Percentiles rank a stretch among this genome's conserved stretches.
phyloP scores from a whole-genome alignment of 2,797 vertebrate genomes.

The Peromyscus melanophrys region DNA sequence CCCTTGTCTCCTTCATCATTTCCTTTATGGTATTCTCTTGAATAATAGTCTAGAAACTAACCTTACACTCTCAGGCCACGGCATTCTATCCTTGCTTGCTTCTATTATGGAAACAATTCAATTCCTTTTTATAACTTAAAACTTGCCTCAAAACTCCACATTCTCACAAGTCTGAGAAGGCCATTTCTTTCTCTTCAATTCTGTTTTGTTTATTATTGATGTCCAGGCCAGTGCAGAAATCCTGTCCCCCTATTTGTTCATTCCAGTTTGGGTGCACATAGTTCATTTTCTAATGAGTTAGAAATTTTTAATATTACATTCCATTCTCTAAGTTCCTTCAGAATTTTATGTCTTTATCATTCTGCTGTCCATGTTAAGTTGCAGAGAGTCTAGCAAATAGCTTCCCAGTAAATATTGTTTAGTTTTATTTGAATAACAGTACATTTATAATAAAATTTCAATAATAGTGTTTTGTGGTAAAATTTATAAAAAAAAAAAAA shows the following conservation, averaged over 20 bases:
- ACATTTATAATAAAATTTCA: constrained; percentile 20
- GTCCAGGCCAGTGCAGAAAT: neutral
- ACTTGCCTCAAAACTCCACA: neutral
- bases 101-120: constrained; percentile 10
- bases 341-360: neutral
- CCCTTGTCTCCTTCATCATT: neutral
- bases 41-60: neutral
- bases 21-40: neutral
- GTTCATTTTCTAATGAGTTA: neutral
- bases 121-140: constrained; percentile 41
- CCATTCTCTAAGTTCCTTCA: neutral
- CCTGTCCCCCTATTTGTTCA: neutral
- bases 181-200: neutral
- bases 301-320: neutral
- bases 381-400: neutral
- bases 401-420: neutral
- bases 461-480: neutral
- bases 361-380: neutral
- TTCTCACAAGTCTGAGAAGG: neutral
- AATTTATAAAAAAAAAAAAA: neutral
- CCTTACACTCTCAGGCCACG: neutral
- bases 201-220: neutral
- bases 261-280: neutral
- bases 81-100: neutral
- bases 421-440: neutral